phyloP scores from a whole-genome alignment of 2,113 vertebrate species.

The Chaetura pelagica region DNA sequence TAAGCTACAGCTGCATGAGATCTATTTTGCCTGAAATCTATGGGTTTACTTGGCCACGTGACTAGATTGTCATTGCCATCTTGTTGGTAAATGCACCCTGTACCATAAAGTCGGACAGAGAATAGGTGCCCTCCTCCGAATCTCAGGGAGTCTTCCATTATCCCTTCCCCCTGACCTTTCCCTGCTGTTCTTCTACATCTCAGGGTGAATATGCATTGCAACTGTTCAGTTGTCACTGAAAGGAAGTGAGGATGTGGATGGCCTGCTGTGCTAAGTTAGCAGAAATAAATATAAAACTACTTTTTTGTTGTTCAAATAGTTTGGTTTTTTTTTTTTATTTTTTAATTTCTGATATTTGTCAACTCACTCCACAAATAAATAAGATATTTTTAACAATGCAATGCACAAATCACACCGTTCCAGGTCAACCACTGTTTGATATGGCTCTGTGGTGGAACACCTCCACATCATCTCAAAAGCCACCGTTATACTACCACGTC shows the following conservation, averaged over 20 bases:
- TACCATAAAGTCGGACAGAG: background rate
- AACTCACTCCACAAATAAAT: background rate
- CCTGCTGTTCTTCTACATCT: background rate
- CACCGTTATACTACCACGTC: rapidly evolving
- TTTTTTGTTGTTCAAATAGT: background rate
- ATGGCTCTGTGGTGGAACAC: background rate
- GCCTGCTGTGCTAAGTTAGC: background rate
- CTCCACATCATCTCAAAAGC: background rate
- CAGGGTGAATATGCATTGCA: background rate
- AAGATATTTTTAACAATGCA: rapidly evolving
- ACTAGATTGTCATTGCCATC: background rate
- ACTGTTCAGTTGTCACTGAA: background rate
- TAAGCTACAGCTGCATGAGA: background rate
- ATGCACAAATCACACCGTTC: rapidly evolving
- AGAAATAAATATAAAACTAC: background rate
- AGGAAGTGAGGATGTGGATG: no score
- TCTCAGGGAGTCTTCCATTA: background rate
- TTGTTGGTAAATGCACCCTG: background rate
- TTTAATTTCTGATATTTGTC: background rate
- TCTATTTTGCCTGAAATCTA: background rate
- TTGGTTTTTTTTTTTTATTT: background rate
- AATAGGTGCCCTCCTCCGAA: background rate
- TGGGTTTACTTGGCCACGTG: background rate
- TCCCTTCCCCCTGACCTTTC: background rate
- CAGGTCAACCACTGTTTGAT: background rate